These are phyloP conservation scores for Rhodinocichla rosea DNA, from an alignment of 2,113 vertebrate genomes.

Conservation along the genomic window DNA sequence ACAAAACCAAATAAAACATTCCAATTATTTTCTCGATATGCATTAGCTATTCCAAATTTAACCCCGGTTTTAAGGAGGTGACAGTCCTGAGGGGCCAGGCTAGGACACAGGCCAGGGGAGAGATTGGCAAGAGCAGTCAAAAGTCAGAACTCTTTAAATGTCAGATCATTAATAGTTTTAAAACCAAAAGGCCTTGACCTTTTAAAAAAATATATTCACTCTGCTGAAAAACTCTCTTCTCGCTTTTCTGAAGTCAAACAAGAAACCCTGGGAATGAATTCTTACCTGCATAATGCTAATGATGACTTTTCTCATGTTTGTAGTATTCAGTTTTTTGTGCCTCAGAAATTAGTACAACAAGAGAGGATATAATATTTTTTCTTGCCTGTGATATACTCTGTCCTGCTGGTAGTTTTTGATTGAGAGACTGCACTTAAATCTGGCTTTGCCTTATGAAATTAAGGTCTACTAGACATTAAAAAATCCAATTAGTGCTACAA, in stretches of 20 bases:
- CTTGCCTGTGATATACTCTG: not conserved
- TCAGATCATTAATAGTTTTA: not conserved
- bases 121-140: not conserved
- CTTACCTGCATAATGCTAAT: not conserved
- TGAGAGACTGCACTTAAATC: not conserved
- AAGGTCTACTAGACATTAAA: conserved; percentile 13
- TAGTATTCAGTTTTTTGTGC: not conserved
- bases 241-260: not conserved
- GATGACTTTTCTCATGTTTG: not conserved
- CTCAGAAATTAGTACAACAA: not conserved
- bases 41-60: not conserved
- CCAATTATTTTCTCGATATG: not conserved
- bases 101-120: not conserved
- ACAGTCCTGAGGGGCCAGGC: not conserved
- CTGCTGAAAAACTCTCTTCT: not conserved
- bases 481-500: conserved; percentile 14
- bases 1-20: not conserved
- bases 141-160: not conserved
- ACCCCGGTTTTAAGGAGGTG: not conserved
- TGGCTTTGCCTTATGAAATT: conserved; percentile 14
- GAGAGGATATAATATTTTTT: not conserved
- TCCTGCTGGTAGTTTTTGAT: not conserved
- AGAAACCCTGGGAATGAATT: not conserved
- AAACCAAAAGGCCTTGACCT: not conserved
- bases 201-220: not conserved